Percentiles rank a stretch among this genome's conserved stretches.
These are phyloP conservation scores for Lacerta viridis DNA, from an alignment of 2,797 vertebrate species.

Conservation along the genomic window DNA sequence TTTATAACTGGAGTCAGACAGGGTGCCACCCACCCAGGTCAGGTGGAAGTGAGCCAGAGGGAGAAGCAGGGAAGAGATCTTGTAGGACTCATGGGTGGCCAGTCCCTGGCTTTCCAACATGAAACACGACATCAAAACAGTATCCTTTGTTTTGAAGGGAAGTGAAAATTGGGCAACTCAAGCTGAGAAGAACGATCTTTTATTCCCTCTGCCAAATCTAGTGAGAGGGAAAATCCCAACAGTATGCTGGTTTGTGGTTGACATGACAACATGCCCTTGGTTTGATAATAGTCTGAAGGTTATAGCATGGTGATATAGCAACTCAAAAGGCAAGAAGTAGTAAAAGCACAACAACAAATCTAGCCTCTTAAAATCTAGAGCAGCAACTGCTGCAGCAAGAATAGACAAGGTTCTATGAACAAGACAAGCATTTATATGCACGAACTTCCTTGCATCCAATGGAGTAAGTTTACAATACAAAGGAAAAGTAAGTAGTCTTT, in stretches of 20 bases:
- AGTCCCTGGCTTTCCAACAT: not conserved
- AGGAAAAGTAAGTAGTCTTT: not conserved
- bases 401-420: not conserved
- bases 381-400: not conserved
- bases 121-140: not conserved
- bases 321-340: not conserved
- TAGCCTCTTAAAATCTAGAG: not conserved
- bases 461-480: not conserved
- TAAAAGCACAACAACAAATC: not conserved
- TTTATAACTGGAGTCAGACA: not conserved
- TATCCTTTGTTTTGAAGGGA: slow-evolving; percentile 5
- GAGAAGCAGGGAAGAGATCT: not conserved
- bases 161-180: not conserved
- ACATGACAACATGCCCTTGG: slow-evolving; percentile 1
- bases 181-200: not conserved
- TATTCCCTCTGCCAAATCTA: not conserved
- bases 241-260: slow-evolving; percentile 6
- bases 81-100: not conserved
- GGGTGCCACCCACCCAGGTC: not conserved
- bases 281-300: slow-evolving; percentile 10
- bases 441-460: not conserved
- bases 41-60: not conserved
- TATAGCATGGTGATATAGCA: slow-evolving; percentile 3
- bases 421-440: not conserved
- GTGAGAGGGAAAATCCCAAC: not conserved